Conservation (phyloP, 2,888 invertebrate species). For the Hypsopygia costalis region DNA sequence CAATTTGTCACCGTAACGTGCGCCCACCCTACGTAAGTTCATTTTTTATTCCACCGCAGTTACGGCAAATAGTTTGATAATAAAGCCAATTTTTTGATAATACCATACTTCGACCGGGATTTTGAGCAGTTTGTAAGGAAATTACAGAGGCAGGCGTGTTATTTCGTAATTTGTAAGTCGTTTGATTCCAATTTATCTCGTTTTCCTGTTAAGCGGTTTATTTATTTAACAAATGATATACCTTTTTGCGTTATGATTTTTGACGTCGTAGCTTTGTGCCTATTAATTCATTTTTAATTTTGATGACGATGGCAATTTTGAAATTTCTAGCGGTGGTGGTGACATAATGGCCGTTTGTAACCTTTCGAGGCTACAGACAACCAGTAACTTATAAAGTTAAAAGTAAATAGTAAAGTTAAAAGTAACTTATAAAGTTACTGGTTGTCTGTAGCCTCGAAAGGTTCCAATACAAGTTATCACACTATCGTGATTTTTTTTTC, state of each 20-base stretch:
- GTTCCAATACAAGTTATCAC: no score
- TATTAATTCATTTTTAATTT: no score
- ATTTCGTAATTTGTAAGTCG: slow-evolving; percentile 65
- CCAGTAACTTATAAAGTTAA: no score
- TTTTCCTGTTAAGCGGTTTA: slow-evolving; percentile 46
- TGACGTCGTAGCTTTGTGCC: no score
- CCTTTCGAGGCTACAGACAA: no score
- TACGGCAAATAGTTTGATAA: slow-evolving; percentile 70
- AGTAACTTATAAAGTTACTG: no score
- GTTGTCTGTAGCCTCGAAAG: no score
- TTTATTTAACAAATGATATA: slow-evolving; percentile 28
- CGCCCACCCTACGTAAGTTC: slow-evolving; percentile 55
- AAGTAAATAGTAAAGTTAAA: no score
- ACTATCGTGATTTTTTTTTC: no score
- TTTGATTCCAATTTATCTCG: slow-evolving; percentile 68
- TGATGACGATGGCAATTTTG: no score
- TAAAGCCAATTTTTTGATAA: slow-evolving; percentile 78
- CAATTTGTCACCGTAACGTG: slow-evolving; percentile 60
- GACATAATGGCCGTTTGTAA: no score
- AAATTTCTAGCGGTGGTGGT: no score
- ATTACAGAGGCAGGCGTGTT: slow-evolving; percentile 60
- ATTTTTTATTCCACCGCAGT: slow-evolving; percentile 76
- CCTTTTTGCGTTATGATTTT: slow-evolving; percentile 5
- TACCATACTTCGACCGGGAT: slow-evolving; percentile 44
- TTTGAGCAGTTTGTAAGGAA: slow-evolving; percentile 55